phyloP scores from a whole-genome alignment of 2,113 vertebrate species.

The Oncorhynchus nerka region DNA sequence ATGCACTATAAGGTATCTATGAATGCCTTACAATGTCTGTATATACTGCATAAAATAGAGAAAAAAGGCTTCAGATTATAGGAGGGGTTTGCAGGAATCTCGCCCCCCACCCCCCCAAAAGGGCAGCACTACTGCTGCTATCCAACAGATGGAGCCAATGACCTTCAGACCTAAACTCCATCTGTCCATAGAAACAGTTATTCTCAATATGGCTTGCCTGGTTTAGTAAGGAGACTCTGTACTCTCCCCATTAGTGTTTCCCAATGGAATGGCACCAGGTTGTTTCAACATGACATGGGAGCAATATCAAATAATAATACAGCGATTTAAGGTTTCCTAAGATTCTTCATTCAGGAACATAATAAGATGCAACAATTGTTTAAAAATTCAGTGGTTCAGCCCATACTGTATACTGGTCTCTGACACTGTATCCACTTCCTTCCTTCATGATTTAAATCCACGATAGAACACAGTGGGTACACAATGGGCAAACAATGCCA shows the following conservation, averaged over 20 bases:
- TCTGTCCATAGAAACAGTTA: neutral
- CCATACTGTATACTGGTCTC: neutral
- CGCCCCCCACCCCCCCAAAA: neutral
- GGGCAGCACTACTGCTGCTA: conserved; percentile 27
- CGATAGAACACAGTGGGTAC: neutral
- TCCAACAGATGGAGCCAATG: conserved; percentile 70
- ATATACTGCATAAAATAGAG: neutral
- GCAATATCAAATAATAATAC: too few relatives aligned
- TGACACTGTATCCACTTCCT: neutral
- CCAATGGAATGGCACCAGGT: too few relatives aligned
- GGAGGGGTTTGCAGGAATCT: neutral
- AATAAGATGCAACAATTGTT: too few relatives aligned
- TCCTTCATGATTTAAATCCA: neutral
- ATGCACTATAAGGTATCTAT: neutral
- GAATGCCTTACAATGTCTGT: too few relatives aligned
- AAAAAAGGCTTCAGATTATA: neutral
- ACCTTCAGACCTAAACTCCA: conserved; percentile 36
- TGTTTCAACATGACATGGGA: too few relatives aligned
- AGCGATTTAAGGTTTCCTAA: too few relatives aligned
- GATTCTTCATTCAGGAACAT: too few relatives aligned
- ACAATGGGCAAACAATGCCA: neutral
- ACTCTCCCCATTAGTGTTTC: too few relatives aligned
- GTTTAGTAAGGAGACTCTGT: too few relatives aligned
- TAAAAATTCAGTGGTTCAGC: neutral
- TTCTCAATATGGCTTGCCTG: too few relatives aligned